These are phyloP conservation scores for Sebastes kiyomatsui DNA, from an alignment of 2,797 vertebrate genomes.

Conservation along the genomic window DNA sequence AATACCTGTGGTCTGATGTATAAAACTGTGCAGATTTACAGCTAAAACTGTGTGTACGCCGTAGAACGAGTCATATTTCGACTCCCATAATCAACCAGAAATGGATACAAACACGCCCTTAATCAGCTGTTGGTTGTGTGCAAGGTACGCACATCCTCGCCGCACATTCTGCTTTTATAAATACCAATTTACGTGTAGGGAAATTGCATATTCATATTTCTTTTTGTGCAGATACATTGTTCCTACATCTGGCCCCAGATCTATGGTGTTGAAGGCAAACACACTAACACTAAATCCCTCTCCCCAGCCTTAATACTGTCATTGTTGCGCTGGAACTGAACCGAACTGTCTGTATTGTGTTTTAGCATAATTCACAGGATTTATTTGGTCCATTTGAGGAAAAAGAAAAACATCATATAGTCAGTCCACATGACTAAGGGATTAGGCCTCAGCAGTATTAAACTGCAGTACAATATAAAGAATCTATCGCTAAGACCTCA, in stretches of 20 bases:
- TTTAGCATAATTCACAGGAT: constrained; percentile 20
- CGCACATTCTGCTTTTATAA: neutral
- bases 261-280: neutral
- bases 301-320: neutral
- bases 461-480: constrained; percentile 4
- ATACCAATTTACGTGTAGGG: neutral
- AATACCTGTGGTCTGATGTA: no score
- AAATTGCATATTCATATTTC: neutral
- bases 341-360: neutral
- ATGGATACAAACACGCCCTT: neutral
- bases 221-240: neutral
- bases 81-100: neutral
- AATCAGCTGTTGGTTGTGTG: neutral
- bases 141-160: neutral
- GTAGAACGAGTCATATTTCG: neutral
- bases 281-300: constrained; percentile 3
- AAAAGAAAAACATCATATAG: neutral
- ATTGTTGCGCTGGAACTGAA: constrained; percentile 2
- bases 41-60: no score
- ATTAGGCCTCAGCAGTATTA: constrained; percentile 29
- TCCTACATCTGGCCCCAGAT: neutral
- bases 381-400: neutral
- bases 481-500: constrained; percentile 32
- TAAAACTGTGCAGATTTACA: no score
- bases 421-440: constrained; percentile 24